Evolutionary conservation across 2,113 vertebrate genomes (phyloP), one percentile per base, ranked within the genome.

Genomic region (Paedocypris sp.): DNA sequence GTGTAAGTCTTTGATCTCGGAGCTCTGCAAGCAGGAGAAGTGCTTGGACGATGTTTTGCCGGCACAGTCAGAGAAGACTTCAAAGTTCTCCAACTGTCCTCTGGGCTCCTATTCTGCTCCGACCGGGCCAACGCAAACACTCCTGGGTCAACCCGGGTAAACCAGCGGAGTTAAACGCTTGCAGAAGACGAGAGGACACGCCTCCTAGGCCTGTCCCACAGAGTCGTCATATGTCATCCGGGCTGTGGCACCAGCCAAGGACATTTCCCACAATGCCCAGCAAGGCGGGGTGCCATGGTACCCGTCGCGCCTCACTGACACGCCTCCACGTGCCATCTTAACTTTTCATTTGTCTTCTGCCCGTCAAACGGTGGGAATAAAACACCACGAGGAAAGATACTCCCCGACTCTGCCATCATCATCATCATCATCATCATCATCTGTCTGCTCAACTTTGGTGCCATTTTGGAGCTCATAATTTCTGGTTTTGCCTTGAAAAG

Each of bases 271-370:
- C 75, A 79, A 79, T 74, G 70, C 72, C 50, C 51, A 47, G 75
- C 69, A 38, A 41, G 45, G 73, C 49, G 13, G 71, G 76, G 75
- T 39, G 58, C 67, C 54, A 5, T 15, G 10, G 50, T 68, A 52
- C 75, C 70, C 64, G 16, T 32, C 13, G 75, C 68, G 79, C 65
- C 48, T 64, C 65, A 46, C 70, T 75, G 71, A 58, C 68, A 75
- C 59, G 36, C 72, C 67, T 67, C 71, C 77, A 68, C 69, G 68
- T 68, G 70, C 71, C 75, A 76, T 62, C 72, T 82, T 72, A 79
- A 64, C 72, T 75, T 77, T 77, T 65, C 79, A 82, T 80, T 76
- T 68, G 69, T 83, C 73, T 75, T 54, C 36, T 59, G 63, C 57
- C 57, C 66, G 66, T 66, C 66, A 66, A 45, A 5, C 5, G 11